A percentile compares a stretch with the other conserved stretches of the same genome.
These are phyloP conservation scores for Alouatta palliata DNA, from an alignment of 2,113 vertebrate genomes.

Conservation along the genomic window DNA sequence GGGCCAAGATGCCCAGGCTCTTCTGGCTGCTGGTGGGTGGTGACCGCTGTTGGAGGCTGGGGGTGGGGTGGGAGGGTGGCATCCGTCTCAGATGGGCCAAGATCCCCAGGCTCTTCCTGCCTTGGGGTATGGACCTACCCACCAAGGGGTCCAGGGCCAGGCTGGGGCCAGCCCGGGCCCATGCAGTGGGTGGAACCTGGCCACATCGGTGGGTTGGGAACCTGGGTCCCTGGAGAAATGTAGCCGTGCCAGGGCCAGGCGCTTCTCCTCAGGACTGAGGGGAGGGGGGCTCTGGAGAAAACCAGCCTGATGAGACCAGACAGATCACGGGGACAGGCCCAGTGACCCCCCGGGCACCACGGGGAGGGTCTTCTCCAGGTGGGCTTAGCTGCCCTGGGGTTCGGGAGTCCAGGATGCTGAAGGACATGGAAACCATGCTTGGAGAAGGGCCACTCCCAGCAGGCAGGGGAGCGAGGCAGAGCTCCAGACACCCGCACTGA, in stretches of 20 bases:
- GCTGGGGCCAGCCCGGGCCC: neutral
- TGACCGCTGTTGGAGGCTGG: neutral
- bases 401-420: rapidly evolving
- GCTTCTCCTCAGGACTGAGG: neutral
- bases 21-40: neutral
- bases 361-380: neutral
- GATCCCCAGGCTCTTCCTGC: neutral
- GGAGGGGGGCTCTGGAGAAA: neutral
- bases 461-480: rapidly evolving
- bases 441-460: rapidly evolving
- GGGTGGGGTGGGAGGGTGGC: too few species aligned
- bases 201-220: rapidly evolving
- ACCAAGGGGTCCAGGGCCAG: neutral
- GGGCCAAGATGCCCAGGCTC: neutral
- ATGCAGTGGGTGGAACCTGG: rapidly evolving
- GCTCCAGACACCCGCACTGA: rapidly evolving
- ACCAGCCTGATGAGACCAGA: rapidly evolving
- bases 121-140: neutral
- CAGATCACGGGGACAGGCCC: rapidly evolving
- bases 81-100: too few species aligned
- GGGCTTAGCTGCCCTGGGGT: neutral
- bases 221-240: rapidly evolving
- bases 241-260: neutral
- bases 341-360: neutral
- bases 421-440: neutral